Percentiles rank a stretch among this genome's conserved stretches.
phyloP scores from a whole-genome alignment of 2,888 invertebrate species.

The Alloplasta piceator region DNA sequence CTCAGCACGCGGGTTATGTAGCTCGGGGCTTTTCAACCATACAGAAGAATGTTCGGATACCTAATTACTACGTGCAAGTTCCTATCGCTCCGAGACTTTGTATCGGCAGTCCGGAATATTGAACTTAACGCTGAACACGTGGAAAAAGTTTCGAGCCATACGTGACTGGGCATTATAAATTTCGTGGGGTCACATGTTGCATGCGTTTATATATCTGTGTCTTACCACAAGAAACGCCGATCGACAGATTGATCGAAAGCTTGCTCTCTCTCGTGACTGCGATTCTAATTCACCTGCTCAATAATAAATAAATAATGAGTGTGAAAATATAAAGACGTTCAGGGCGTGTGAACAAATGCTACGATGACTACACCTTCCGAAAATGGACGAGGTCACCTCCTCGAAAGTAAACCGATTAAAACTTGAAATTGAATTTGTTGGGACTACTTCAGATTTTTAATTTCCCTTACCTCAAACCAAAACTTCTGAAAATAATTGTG shows the following conservation, averaged over 20 bases:
- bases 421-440: too few species aligned
- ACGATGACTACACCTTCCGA: too few species aligned
- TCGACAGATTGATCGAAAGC: conserved; percentile 31
- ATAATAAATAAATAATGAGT: conserved; percentile 32
- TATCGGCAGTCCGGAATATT: conserved; percentile 38
- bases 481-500: too few species aligned
- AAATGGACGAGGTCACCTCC: too few species aligned
- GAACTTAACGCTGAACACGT: conserved; percentile 16
- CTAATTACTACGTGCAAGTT: conserved; percentile 58
- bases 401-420: too few species aligned
- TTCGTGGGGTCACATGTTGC: conserved; percentile 18
- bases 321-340: too few species aligned
- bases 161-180: conserved; percentile 58
- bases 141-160: conserved; percentile 29
- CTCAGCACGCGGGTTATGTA: conserved; percentile 25
- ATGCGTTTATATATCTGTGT: background rate
- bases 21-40: conserved; percentile 14
- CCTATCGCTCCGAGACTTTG: conserved; percentile 38
- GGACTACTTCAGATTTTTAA: too few species aligned
- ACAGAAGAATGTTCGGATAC: conserved; percentile 35
- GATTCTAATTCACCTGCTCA: conserved; percentile 22
- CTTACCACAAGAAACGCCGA: conserved; percentile 6
- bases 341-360: too few species aligned
- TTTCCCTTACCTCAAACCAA: too few species aligned
- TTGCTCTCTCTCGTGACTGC: conserved; percentile 20